A percentile compares a stretch with the other conserved stretches of the same genome.
Conservation (phyloP, 2,797 vertebrate species). For the Kryptolebias ocellatus region DNA sequence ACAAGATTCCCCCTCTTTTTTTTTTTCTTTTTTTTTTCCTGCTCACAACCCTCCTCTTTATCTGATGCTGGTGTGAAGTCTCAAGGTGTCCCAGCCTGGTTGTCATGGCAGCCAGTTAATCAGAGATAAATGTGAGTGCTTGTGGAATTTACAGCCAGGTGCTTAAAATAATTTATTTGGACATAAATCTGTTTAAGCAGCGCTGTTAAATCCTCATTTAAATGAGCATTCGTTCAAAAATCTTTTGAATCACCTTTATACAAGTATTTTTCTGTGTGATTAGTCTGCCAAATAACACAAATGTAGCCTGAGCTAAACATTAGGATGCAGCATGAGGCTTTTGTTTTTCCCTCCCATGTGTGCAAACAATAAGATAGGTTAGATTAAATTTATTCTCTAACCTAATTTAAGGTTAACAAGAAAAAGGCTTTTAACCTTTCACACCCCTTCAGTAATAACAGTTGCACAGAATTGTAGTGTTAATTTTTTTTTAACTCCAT, state of each 20-base stretch:
- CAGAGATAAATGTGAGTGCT: constrained; percentile 69
- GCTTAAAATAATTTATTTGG: constrained; percentile 41
- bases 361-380: too few relatives aligned
- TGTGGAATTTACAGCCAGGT: constrained; percentile 71
- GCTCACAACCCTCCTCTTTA: constrained; percentile 57
- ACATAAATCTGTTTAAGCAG: constrained; percentile 75
- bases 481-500: background rate
- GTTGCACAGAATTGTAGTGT: background rate
- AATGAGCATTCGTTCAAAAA: constrained; percentile 64
- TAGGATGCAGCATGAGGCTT: too few relatives aligned
- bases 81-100: constrained; percentile 69
- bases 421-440: too few relatives aligned
- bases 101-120: constrained; percentile 52
- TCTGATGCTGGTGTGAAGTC: constrained; percentile 72
- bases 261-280: constrained; percentile 42
- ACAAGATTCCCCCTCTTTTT: constrained; percentile 75
- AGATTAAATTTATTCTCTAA: too few relatives aligned
- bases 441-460: too few relatives aligned
- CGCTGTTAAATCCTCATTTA: constrained; percentile 77
- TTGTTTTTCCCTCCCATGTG: too few relatives aligned
- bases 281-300: constrained; percentile 36
- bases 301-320: too few relatives aligned
- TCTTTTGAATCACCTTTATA: constrained; percentile 65
- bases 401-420: too few relatives aligned
- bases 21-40: constrained; percentile 34